These are phyloP conservation scores for Crematogaster levior DNA, from an alignment of 2,888 invertebrate genomes.

Conservation along the genomic window DNA sequence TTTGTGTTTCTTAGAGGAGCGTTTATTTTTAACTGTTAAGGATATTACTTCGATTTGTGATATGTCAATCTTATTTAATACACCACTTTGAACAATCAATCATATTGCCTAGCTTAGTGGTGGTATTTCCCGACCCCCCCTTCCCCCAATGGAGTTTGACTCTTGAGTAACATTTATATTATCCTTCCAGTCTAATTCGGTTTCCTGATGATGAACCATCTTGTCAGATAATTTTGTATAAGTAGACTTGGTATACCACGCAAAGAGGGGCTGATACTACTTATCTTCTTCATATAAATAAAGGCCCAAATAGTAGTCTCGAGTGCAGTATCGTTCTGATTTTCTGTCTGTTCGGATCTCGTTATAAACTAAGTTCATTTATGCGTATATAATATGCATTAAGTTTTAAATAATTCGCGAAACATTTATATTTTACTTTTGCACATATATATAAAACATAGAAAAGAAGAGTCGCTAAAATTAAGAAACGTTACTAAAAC, in stretches of 20 bases:
- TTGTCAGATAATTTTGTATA: conserved; percentile 79
- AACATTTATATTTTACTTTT: conserved; percentile 18
- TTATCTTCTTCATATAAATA: conserved; percentile 84
- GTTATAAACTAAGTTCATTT: neutral
- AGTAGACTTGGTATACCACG: conserved; percentile 76
- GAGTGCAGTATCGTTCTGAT: conserved; percentile 78
- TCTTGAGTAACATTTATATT: conserved; percentile 72
- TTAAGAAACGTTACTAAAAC: conserved; percentile 7
- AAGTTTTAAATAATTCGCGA: neutral
- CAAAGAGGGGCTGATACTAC: conserved; percentile 80
- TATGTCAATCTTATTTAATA: neutral
- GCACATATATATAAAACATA: neutral
- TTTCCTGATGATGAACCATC: conserved; percentile 77
- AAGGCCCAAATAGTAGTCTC: conserved; percentile 79
- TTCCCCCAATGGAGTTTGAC: conserved; percentile 71
- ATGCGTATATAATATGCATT: neutral
- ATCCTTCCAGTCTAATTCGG: conserved; percentile 69
- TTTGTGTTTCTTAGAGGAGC: too few relatives aligned
- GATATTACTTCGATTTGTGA: neutral
- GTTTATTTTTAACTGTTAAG: conserved; percentile 1
- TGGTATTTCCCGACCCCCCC: conserved; percentile 65
- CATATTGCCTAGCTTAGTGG: conserved; percentile 53
- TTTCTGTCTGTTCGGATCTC: conserved; percentile 52
- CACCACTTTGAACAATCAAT: neutral
- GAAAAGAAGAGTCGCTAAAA: neutral